Evolutionary conservation across 1,140 invertebrate genomes (phyloP).

Genomic region (Homalodisca vitripennis): DNA sequence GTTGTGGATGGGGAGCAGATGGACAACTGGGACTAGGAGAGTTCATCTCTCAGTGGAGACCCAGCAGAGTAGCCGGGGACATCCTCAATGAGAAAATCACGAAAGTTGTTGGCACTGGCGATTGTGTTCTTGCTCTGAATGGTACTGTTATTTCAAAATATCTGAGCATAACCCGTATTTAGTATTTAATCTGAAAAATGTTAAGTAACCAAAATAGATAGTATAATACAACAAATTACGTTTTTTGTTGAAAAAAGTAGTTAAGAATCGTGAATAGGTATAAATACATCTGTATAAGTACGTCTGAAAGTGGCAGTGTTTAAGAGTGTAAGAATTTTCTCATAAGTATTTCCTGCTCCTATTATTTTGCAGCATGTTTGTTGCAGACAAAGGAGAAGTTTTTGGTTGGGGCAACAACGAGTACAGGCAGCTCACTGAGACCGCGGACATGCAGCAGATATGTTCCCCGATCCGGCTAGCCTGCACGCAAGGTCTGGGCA

Average conservation of each 20-base stretch:
- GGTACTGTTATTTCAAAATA: too few relatives aligned
- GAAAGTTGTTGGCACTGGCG: slow-evolving; percentile 74
- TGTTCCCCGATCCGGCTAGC: slow-evolving; percentile 63
- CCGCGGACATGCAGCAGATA: slow-evolving; percentile 9
- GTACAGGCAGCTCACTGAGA: slow-evolving; percentile 74
- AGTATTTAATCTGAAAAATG: too few relatives aligned
- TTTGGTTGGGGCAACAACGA: slow-evolving; percentile 98
- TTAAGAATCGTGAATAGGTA: too few relatives aligned
- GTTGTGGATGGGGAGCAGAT: slow-evolving; percentile 93
- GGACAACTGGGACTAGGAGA: slow-evolving; percentile 88
- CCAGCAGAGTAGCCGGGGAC: slow-evolving; percentile 73
- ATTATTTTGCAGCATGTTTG: not conserved
- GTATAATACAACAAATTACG: too few relatives aligned
- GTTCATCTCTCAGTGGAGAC: slow-evolving; percentile 55
- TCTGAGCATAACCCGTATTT: too few relatives aligned
- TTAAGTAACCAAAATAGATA: too few relatives aligned
- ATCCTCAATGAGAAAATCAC: slow-evolving; percentile 79
- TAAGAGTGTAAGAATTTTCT: not conserved
- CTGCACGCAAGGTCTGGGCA: slow-evolving; percentile 63
- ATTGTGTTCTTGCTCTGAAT: slow-evolving; percentile 88
- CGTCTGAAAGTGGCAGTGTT: not conserved
- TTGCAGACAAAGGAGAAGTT: slow-evolving; percentile 84
- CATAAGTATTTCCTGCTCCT: not conserved
- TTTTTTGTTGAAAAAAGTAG: too few relatives aligned
- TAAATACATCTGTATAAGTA: too few relatives aligned